Percentiles rank a stretch among this genome's conserved stretches.
Evolutionary conservation across 53 echinoderm and acorn worm genomes (phyloP).

Genomic region (Apostichopus leukothele): DNA sequence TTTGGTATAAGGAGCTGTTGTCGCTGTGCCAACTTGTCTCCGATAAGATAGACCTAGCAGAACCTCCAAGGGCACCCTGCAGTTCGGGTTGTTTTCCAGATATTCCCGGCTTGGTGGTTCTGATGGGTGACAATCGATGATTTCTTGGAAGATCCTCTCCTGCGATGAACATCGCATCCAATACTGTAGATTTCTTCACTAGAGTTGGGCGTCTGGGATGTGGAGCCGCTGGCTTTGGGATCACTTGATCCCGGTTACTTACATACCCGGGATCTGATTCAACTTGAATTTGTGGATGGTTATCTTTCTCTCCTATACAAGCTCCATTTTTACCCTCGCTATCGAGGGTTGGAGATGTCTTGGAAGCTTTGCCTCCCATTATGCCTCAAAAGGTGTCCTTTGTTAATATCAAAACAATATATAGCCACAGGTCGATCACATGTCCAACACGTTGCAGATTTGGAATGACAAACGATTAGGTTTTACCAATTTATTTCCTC

Average conservation of each 20-base stretch:
- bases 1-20: conserved; percentile 49
- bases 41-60: conserved; percentile 16
- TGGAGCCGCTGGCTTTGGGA: background rate
- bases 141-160: conserved; percentile 5
- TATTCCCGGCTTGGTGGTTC: background rate
- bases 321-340: background rate
- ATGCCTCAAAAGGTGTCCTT: background rate
- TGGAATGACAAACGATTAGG: no score
- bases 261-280: background rate
- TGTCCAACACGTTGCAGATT: no score
- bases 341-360: conserved; percentile 14
- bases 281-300: background rate
- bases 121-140: conserved; percentile 16
- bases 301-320: background rate
- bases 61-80: no score
- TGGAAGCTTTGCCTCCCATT: conserved; percentile 26
- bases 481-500: no score
- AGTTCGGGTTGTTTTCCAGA: background rate
- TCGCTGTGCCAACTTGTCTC: conserved; percentile 55
- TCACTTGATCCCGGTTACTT: background rate
- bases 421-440: no score
- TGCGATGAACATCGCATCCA: background rate
- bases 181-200: background rate
- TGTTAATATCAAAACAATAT: no score
- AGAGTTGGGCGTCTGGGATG: background rate